Conservation (phyloP, 2,113 vertebrate species). For the Ginglymostoma cirratum region DNA sequence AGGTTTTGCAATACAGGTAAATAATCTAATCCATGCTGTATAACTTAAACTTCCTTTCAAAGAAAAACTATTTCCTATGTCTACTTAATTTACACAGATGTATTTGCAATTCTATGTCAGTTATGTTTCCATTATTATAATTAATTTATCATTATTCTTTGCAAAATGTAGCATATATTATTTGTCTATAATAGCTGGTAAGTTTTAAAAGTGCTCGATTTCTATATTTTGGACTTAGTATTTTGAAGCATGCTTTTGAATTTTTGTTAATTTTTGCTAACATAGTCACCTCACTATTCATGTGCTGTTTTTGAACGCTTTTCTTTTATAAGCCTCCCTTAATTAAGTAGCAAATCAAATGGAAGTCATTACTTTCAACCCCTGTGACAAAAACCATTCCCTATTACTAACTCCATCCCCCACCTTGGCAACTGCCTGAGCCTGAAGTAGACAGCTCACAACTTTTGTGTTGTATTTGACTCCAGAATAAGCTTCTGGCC, state of each 20-base stretch:
- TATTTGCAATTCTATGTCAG: neutral
- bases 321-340: neutral
- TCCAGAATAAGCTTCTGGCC: neutral
- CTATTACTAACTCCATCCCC: too few species aligned
- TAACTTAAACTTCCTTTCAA: neutral
- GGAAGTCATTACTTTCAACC: neutral
- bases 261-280: neutral
- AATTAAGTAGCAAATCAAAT: neutral
- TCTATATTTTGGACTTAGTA: neutral
- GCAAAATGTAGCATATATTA: neutral
- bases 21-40: neutral
- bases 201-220: neutral
- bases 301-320: neutral
- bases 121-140: neutral
- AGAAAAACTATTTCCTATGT: neutral
- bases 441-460: neutral
- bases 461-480: neutral
- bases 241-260: neutral
- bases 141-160: neutral
- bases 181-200: neutral
- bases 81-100: neutral
- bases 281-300: neutral
- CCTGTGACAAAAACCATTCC: neutral
- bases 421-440: too few species aligned
- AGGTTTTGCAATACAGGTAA: neutral